Evolutionary conservation across 2,797 vertebrate genomes (phyloP).

Genomic region (Nyctalus aviator): DNA sequence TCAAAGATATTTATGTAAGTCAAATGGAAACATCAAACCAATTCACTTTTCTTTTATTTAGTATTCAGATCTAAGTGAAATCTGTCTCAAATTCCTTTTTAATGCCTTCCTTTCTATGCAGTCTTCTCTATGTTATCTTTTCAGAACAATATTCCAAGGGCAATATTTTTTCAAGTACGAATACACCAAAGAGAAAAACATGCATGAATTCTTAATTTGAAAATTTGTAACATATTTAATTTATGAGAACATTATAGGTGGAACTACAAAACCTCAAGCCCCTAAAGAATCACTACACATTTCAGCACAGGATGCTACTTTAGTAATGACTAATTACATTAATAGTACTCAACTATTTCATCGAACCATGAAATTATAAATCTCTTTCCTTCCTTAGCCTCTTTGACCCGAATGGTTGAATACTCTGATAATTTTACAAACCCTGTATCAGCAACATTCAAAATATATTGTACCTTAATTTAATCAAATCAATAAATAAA

Average conservation of each 20-base stretch:
- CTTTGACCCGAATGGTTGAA: conserved; percentile 75
- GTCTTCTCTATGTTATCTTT: background rate
- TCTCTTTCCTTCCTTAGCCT: conserved; percentile 70
- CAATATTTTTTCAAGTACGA: conserved; percentile 27
- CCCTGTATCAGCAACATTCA: conserved; percentile 67
- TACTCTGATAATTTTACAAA: conserved; percentile 63
- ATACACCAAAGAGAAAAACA: conserved; percentile 24
- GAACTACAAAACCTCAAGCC: background rate
- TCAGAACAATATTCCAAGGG: conserved; percentile 12
- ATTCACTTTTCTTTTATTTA: conserved; percentile 27
- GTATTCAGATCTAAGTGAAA: conserved; percentile 47
- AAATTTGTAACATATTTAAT: conserved; percentile 31
- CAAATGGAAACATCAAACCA: conserved; percentile 30
- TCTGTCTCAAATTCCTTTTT: conserved; percentile 36
- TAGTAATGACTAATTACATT: conserved; percentile 78
- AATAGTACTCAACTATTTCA: conserved; percentile 72
- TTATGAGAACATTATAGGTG: conserved; percentile 55
- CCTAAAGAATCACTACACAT: conserved; percentile 58
- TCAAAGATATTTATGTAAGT: conserved; percentile 56
- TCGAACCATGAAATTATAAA: conserved; percentile 77
- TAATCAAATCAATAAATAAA: conserved; percentile 74
- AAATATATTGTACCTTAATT: conserved; percentile 73
- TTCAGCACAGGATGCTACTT: conserved; percentile 57
- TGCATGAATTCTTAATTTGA: conserved; percentile 39
- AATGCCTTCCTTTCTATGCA: conserved; percentile 51